Evolutionary conservation across 1,140 invertebrate genomes (phyloP), one percentile per base, ranked within the genome.

Genomic region (Rhyacophila brunnea): DNA sequence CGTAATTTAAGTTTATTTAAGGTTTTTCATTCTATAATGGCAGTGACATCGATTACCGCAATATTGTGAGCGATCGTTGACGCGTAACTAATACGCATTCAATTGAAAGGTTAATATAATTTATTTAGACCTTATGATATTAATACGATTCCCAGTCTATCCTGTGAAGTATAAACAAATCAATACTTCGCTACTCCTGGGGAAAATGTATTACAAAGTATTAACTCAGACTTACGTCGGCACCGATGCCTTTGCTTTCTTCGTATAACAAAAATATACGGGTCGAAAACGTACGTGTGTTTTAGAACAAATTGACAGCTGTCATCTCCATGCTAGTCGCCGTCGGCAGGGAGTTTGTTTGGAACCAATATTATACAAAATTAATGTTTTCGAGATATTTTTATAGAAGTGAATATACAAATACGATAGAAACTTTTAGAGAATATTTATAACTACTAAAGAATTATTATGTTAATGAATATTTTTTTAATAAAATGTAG

Each of bases 171-270:
- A 45, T 45, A 45, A 45, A 45, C 43, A 45, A 45, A 45, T 45
- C 43, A 45, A 45, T 45, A 45, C 43, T 45, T 45, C 18, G 43
- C 43, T 45, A 45, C 43, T 11, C 43, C 43, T 17, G 43, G 43
- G n/a, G 43, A 45, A 45, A 17, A 28, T 40, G 38, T 40, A 15
- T 40, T 40, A 28, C 23, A 28, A 28, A 5, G 23, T 40, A 13
- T 40, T 40, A n/a, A 40, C 38, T n/a, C 4, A 40, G n/a, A 40
- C 38, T 4, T 13, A 15, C 11, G n/a, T n/a, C 38, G 38, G 5
- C 11, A 5, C 3, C 11, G 15, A 5, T 11, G 38, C 38, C n/a
- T n/a, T 11, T 40, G 11, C 9, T 28, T 28, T 28, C 4, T 28
- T 5, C 23, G 9, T n/a, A n/a, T 28, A 28, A 3, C 9, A 28